Conservation (phyloP, 1,140 invertebrate genomes). For the Elysia chlorotica region DNA sequence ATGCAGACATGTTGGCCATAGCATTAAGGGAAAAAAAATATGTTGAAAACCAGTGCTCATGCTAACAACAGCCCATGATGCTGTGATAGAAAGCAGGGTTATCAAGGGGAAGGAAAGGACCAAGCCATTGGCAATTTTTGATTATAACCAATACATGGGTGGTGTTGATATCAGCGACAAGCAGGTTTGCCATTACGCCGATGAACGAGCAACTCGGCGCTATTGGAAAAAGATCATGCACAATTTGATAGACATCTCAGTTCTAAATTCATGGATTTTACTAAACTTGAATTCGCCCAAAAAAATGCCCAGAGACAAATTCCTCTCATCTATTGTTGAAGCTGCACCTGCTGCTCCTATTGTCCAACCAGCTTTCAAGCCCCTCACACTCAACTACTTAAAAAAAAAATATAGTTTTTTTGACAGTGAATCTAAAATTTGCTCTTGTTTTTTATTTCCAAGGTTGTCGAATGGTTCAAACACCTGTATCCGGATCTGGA, state of each 20-base stretch:
- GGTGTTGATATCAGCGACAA: conserved; percentile 19
- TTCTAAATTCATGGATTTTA: not conserved
- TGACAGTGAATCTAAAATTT: no score
- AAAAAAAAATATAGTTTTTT: no score
- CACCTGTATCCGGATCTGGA: no score
- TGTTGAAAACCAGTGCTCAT: conserved; percentile 8
- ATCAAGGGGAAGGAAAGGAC: not conserved
- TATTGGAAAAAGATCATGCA: conserved; percentile 16
- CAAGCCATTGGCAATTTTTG: conserved; percentile 9
- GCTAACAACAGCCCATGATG: conserved; percentile 8
- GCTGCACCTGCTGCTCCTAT: no score
- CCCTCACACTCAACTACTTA: no score
- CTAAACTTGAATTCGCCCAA: no score
- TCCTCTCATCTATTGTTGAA: no score
- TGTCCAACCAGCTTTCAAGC: no score
- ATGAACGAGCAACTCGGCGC: conserved; percentile 7
- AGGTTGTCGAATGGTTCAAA: no score
- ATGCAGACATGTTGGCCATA: not conserved
- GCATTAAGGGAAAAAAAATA: conserved; percentile 17
- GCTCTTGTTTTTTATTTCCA: no score
- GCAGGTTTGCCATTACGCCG: conserved; percentile 6
- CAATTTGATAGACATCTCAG: conserved; percentile 15
- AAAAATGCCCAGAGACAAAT: no score
- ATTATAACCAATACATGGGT: conserved; percentile 21
- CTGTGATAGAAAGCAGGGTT: not conserved